Evolutionary conservation across 2,888 invertebrate genomes (phyloP).

Genomic region (Apocheima hispidaria): DNA sequence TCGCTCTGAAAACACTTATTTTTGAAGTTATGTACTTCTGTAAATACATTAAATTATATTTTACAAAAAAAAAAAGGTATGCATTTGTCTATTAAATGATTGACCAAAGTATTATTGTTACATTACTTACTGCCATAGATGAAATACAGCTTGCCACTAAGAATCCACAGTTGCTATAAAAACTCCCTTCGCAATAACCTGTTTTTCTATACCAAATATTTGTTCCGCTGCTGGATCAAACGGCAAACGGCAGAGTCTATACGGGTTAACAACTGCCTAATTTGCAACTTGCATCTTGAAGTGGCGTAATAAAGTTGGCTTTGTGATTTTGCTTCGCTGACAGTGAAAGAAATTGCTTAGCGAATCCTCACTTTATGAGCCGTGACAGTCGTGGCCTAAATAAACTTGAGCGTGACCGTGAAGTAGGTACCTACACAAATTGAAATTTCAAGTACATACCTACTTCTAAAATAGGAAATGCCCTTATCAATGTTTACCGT

Average conservation of each 20-base stretch:
- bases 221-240: slow-evolving; percentile 2
- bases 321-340: slow-evolving; percentile 3
- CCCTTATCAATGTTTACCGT: background rate
- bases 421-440: slow-evolving; percentile 12
- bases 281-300: slow-evolving; percentile 9
- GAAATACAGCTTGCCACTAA: background rate
- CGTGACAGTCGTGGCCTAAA: slow-evolving; percentile 26
- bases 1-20: no score
- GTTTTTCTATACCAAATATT: slow-evolving; percentile 4
- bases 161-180: background rate
- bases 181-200: slow-evolving; percentile 2
- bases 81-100: background rate
- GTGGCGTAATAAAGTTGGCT: slow-evolving; percentile 1
- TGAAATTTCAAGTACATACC: slow-evolving; percentile 13
- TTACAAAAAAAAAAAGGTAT: no score
- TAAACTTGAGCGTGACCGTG: slow-evolving; percentile 19
- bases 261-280: background rate
- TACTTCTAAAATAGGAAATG: slow-evolving; percentile 1
- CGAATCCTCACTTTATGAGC: slow-evolving; percentile 24
- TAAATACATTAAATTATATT: no score
- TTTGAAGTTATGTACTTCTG: no score
- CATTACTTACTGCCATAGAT: no score
- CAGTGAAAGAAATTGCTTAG: slow-evolving; percentile 11
- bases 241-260: background rate
- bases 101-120: background rate